A percentile compares a stretch with the other conserved stretches of the same genome.
phyloP scores from a whole-genome alignment of 1,140 invertebrate genomes.

The Calliopsis andreniformis region DNA sequence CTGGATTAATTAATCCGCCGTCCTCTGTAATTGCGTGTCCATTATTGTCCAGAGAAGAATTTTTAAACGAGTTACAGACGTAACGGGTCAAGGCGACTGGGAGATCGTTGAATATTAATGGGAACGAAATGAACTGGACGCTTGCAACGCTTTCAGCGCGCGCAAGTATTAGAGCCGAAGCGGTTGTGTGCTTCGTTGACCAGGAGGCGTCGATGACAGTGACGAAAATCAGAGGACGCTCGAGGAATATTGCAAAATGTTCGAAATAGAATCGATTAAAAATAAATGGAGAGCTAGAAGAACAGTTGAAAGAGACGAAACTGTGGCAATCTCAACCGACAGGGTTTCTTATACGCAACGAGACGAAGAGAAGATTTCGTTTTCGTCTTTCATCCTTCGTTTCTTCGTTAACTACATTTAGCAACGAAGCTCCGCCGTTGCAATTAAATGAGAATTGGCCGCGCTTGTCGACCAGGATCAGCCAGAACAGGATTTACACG shows the following conservation, averaged over 20 bases:
- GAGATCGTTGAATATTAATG: slow-evolving; percentile 22
- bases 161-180: not conserved
- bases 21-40: slow-evolving; percentile 15
- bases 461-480: slow-evolving; percentile 45
- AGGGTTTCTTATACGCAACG: no score
- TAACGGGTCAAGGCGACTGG: not conserved
- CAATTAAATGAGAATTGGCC: slow-evolving; percentile 45
- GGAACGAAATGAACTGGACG: not conserved
- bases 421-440: not conserved
- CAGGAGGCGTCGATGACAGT: not conserved
- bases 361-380: no score
- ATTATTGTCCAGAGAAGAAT: slow-evolving; percentile 5
- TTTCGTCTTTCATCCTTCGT: not conserved
- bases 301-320: slow-evolving; percentile 32
- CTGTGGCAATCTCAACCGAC: not conserved
- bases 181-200: not conserved
- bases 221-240: not conserved
- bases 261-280: slow-evolving; percentile 17
- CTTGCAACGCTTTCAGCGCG: slow-evolving; percentile 11
- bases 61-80: slow-evolving; percentile 27
- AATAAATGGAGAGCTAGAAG: slow-evolving; percentile 29
- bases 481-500: slow-evolving; percentile 35
- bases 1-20: slow-evolving; percentile 30
- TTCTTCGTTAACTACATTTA: slow-evolving; percentile 7
- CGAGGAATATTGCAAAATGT: not conserved